Evolutionary conservation across 2,797 vertebrate species (phyloP), one percentile per base, ranked within the genome.

Genomic region (Rhinogobio ventralis): DNA sequence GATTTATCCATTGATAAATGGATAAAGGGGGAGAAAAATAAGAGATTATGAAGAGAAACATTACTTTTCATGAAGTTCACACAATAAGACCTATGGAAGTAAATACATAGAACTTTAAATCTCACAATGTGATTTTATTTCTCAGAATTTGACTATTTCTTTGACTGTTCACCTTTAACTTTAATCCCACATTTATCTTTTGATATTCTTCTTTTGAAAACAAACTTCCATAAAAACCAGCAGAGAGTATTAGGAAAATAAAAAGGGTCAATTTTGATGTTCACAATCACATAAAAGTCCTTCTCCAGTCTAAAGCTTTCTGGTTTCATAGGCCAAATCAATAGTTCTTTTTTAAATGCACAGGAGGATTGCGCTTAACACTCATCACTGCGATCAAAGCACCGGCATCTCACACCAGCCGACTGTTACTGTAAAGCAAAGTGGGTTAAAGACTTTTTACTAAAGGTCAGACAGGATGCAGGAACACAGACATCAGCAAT

Each of bases 331-430:
- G 71, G 28, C 23, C 53, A 80, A 86, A 82, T 87, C 78, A 71
- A 86, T 86, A 60, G 51, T 15, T 64, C 15, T 28, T 42, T 79
- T 78, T 89, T 68, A 81, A 86, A 81, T 49, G 60, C 72, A 87
- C 73, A 68, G 2, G 77, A 86, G 77, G 75, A 49, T 39, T 53
- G 68, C 57, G 69, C 28, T 69, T 81, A 74, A 81, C 74, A 55
- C 80, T 83, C 67, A 78, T 72, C 49, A 28, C 66, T 62, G 30
- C 7, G n/a, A 46, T 81, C 76, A 49, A n/a, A 81, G 66, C 77
- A 72, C 33, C 42, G 20, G 73, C 42, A 62, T 77, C 64, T 45
- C 49, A 30, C 28, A 25, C 51, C 2, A 30, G 45, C 30, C 42
- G 76, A 68, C 76, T 60, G 45, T 46, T 75, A 69, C 67, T 78